Evolutionary conservation across 2,113 vertebrate genomes (phyloP).

Genomic region (Sylvia atricapilla): DNA sequence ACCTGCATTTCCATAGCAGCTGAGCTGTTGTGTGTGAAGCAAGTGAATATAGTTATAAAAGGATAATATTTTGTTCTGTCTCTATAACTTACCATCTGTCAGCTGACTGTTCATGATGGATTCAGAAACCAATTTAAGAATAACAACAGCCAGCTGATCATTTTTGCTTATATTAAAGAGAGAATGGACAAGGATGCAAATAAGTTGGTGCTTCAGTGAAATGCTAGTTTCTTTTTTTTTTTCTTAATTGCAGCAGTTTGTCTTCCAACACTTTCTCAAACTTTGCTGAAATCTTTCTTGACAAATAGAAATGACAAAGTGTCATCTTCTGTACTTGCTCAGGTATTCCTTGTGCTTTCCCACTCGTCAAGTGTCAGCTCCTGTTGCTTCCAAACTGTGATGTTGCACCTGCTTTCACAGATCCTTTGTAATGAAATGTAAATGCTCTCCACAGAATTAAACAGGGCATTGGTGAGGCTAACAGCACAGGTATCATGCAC

Average conservation of each 20-base stretch:
- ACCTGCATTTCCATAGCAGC: conserved; percentile 81
- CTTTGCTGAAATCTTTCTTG: not conserved
- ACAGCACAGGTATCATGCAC: not conserved
- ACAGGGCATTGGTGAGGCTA: not conserved
- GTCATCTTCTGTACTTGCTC: not conserved
- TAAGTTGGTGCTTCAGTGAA: not conserved
- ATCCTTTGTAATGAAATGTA: not conserved
- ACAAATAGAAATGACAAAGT: not conserved
- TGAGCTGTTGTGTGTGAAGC: conserved; percentile 72
- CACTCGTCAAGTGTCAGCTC: not conserved
- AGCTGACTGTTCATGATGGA: conserved; percentile 64
- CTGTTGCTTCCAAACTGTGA: not conserved
- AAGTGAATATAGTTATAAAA: conserved; percentile 80
- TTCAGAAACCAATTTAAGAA: conserved; percentile 69
- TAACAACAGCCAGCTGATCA: conserved; percentile 49
- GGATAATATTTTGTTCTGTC: conserved; percentile 81
- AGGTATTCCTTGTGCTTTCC: not conserved
- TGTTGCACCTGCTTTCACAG: not conserved
- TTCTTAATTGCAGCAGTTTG: not conserved
- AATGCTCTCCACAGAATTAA: not conserved
- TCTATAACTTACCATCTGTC: conserved; percentile 81
- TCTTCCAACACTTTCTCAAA: not conserved
- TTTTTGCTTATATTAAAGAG: conserved; percentile 46
- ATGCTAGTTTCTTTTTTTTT: not conserved
- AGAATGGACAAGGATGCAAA: not conserved